Evolutionary conservation across 2,888 invertebrate genomes (phyloP).

Genomic region (Idaea biselata): DNA sequence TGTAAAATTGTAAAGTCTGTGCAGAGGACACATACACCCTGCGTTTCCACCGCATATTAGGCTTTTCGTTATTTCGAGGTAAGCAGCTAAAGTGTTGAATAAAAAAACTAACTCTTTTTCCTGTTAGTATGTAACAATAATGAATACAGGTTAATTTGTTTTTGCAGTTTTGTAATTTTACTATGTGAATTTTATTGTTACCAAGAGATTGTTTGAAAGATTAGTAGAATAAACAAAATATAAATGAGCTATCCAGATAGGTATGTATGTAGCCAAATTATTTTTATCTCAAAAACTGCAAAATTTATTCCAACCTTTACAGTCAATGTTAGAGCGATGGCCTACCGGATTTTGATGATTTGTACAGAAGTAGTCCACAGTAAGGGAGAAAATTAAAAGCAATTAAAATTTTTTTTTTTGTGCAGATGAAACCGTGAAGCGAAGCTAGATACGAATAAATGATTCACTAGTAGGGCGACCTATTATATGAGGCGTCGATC

Average conservation of each 20-base stretch:
- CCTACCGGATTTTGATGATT: not conserved
- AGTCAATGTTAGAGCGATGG: too few species aligned
- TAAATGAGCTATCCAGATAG: not conserved
- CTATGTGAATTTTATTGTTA: not conserved
- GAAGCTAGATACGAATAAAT: not conserved
- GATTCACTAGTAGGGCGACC: not conserved
- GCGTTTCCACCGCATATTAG: too few species aligned
- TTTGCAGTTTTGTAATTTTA: not conserved
- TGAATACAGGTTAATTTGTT: not conserved
- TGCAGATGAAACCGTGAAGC: too few species aligned
- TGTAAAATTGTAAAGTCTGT: too few species aligned
- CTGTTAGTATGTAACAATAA: not conserved
- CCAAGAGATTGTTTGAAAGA: not conserved
- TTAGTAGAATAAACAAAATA: not conserved
- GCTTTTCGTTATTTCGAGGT: too few species aligned
- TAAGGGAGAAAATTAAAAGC: not conserved
- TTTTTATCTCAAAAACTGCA: too few species aligned
- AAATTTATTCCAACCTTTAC: too few species aligned
- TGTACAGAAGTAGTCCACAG: not conserved
- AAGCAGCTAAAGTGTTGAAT: constrained; percentile 3
- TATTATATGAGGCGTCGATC: too few species aligned
- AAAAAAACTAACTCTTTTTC: not conserved
- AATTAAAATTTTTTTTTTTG: not conserved
- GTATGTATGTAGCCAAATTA: not conserved
- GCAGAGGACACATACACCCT: too few species aligned